phyloP scores from a whole-genome alignment of 1,140 invertebrate species.

The Pantala flavescens region DNA sequence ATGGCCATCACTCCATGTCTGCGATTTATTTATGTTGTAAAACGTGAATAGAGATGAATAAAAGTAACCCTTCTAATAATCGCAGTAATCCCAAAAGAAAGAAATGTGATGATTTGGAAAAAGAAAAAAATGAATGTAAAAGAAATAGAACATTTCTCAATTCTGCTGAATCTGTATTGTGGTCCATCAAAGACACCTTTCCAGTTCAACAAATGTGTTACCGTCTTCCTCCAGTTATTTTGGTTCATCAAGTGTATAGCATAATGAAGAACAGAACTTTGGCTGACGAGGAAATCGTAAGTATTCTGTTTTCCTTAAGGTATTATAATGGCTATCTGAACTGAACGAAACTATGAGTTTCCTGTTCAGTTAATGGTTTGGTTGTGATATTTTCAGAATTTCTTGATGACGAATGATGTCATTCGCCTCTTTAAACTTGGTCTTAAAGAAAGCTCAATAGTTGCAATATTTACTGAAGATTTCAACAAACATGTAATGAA shows the following conservation, averaged over 20 bases:
- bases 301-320: not conserved
- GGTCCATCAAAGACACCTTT: constrained; percentile 16
- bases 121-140: no score
- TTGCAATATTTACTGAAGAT: constrained; percentile 16
- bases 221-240: constrained; percentile 18
- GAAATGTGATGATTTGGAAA: no score
- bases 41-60: no score
- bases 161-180: constrained; percentile 15
- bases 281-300: constrained; percentile 19
- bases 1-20: no score
- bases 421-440: constrained; percentile 19
- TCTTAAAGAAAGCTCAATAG: constrained; percentile 14
- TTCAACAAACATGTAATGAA: constrained; percentile 13
- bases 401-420: constrained; percentile 11
- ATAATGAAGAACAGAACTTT: constrained; percentile 16
- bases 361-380: not conserved
- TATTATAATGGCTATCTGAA: not conserved
- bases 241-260: constrained; percentile 21
- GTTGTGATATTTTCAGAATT: constrained; percentile 13
- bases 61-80: no score
- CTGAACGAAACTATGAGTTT: not conserved
- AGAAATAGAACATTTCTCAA: no score
- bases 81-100: no score
- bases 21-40: no score
- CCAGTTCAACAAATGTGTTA: constrained; percentile 16